Base-by-base conservation (phyloP, 2,113 vertebrate genomes). In the Neotoma lepida region DNA sequence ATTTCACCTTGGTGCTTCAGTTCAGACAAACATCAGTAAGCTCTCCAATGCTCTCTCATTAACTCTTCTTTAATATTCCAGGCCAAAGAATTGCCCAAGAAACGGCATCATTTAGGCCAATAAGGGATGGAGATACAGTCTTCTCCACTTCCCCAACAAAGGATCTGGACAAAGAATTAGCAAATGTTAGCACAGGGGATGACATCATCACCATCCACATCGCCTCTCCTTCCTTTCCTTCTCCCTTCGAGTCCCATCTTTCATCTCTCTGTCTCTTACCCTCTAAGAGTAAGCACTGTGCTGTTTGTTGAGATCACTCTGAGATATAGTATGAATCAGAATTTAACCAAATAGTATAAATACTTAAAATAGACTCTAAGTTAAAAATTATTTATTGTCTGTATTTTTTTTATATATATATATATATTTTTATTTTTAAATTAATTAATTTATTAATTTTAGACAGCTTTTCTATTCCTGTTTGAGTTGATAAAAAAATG, bases 401-500 rank as follows among this genome's bases (percentile, higher is more conserved):
- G n/a, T n/a, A n/a, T n/a, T n/a, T n/a, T n/a, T n/a, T n/a, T n/a
- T n/a, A n/a, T n/a, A n/a, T n/a, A n/a, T n/a, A n/a, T n/a, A n/a
- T n/a, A n/a, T n/a, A n/a, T n/a, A n/a, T n/a, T n/a, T n/a, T n/a
- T n/a, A n/a, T n/a, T n/a, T n/a, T n/a, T n/a, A n/a, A n/a, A n/a
- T n/a, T n/a, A n/a, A n/a, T n/a, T n/a, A n/a, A n/a, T n/a, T n/a
- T n/a, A n/a, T n/a, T n/a, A n/a, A n/a, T n/a, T n/a, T 89, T 77
- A 92, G 95, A 93, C 49, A 95, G 46, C 56, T 94, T 96, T 96
- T 95, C 49, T 94, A 77, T 97, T 96, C 92, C 63, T 92, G 56
- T 96, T 96, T 96, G 82, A 96, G 73, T 89, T 97, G 94, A 95
- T 95, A 94, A 89, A 95, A 96, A 94, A 70, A 70, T n/a, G n/a